Evolutionary conservation across 1,140 invertebrate genomes (phyloP).

Genomic region (Drosophila ironensis): DNA sequence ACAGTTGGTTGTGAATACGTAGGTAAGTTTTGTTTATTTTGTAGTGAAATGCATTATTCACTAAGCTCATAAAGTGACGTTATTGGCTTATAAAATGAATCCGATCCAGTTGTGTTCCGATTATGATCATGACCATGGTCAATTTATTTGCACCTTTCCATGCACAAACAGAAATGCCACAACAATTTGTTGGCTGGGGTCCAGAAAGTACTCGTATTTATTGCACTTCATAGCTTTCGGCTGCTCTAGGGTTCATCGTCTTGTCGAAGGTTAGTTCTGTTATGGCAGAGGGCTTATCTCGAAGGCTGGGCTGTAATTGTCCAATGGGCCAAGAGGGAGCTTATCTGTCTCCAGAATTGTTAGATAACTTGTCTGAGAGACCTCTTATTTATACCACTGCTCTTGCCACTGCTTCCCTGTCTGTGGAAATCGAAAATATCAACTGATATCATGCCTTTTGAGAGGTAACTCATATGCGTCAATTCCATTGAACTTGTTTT

Average conservation of each 20-base stretch:
- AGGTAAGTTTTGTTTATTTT: neutral
- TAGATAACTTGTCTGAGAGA: slow-evolving; percentile 6
- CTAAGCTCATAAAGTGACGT: slow-evolving; percentile 21
- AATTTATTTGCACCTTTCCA: slow-evolving; percentile 44
- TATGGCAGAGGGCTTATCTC: slow-evolving; percentile 23
- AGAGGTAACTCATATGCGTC: slow-evolving; percentile 10
- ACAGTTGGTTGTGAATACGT: slow-evolving; percentile 9
- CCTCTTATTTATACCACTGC: slow-evolving; percentile 8
- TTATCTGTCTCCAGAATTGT: slow-evolving; percentile 16
- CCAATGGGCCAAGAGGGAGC: slow-evolving; percentile 14
- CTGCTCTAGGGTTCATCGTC: slow-evolving; percentile 8
- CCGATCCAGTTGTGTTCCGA: neutral
- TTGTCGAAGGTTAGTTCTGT: slow-evolving; percentile 70
- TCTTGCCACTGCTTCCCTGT: slow-evolving; percentile 15
- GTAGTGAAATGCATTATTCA: slow-evolving; percentile 3
- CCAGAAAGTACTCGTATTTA: too few relatives aligned
- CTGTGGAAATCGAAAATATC: slow-evolving; percentile 15
- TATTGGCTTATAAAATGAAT: neutral
- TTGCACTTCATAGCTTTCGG: too few relatives aligned
- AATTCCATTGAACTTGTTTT: slow-evolving; percentile 34
- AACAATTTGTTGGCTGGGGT: slow-evolving; percentile 45
- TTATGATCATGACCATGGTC: slow-evolving; percentile 55
- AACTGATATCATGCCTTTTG: slow-evolving; percentile 25
- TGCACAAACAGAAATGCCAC: slow-evolving; percentile 1
- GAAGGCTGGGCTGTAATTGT: slow-evolving; percentile 23